Percentiles rank a stretch among this genome's conserved stretches.
phyloP scores from a whole-genome alignment of 2,888 invertebrate species.

The Isoperla grammatica region DNA sequence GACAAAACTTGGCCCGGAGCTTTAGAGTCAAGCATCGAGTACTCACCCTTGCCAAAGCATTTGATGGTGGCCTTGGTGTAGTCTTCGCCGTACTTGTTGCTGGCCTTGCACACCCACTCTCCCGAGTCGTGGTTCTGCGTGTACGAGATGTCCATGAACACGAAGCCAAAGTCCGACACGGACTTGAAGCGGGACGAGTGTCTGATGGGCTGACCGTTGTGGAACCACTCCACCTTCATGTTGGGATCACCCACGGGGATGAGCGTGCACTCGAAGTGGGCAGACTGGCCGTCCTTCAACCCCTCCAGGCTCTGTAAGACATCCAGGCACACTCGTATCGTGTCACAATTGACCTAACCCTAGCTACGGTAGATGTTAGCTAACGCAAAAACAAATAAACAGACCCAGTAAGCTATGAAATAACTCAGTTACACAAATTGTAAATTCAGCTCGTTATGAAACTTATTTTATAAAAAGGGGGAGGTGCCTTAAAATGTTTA shows the following conservation, averaged over 20 bases:
- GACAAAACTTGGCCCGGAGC: too few relatives aligned
- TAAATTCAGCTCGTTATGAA: too few relatives aligned
- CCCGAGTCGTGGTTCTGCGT: conserved; percentile 90
- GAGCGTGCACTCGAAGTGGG: conserved; percentile 92
- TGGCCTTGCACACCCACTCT: conserved; percentile 88
- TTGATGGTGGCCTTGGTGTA: conserved; percentile 78
- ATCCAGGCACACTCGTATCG: too few relatives aligned
- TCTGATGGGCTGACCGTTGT: conserved; percentile 83
- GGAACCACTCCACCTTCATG: conserved; percentile 95
- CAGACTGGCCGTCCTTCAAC: conserved; percentile 87
- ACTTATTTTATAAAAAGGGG: too few relatives aligned
- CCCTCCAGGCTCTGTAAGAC: conserved; percentile 64
- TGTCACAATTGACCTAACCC: too few relatives aligned
- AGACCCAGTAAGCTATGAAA: conserved; percentile 22
- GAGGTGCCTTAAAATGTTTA: too few relatives aligned
- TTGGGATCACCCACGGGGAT: conserved; percentile 92
- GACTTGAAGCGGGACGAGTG: conserved; percentile 88
- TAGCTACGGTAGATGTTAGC: too few relatives aligned
- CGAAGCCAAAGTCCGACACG: conserved; percentile 93
- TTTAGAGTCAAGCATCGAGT: too few relatives aligned
- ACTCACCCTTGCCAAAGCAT: too few relatives aligned
- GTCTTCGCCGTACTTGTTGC: conserved; percentile 84
- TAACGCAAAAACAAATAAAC: too few relatives aligned
- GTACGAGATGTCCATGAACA: conserved; percentile 90
- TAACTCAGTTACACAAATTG: too few relatives aligned